phyloP scores from a whole-genome alignment of 2,888 invertebrate genomes.

The Copidosoma aretas region DNA sequence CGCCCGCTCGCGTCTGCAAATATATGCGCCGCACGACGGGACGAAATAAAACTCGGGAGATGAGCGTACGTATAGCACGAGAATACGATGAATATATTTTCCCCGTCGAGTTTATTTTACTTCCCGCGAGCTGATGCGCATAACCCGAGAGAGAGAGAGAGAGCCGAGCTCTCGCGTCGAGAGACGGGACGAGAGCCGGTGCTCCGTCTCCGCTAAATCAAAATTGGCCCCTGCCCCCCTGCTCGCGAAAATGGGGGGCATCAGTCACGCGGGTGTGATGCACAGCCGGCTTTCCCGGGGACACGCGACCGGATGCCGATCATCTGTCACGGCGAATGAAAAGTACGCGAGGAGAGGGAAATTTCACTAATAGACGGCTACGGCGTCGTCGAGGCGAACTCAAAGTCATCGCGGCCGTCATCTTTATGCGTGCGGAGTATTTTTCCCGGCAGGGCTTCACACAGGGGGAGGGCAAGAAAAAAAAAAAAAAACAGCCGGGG shows the following conservation, averaged over 20 bases:
- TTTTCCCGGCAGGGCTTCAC: slow-evolving; percentile 1
- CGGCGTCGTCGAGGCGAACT: too few relatives aligned
- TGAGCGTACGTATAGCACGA: too few relatives aligned
- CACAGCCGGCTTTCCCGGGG: neutral
- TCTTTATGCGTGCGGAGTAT: neutral
- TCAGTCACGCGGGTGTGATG: slow-evolving; percentile 16
- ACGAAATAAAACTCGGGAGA: too few relatives aligned
- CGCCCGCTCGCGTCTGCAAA: too few relatives aligned
- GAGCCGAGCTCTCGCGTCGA: neutral
- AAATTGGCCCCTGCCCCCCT: slow-evolving; percentile 12
- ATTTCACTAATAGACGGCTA: slow-evolving; percentile 18
- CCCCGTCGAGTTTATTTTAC: too few relatives aligned
- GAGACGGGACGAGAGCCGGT: neutral
- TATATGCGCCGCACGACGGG: too few relatives aligned
- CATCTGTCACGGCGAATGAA: slow-evolving; percentile 17
- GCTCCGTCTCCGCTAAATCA: slow-evolving; percentile 13
- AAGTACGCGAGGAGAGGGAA: slow-evolving; percentile 10
- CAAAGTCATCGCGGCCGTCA: slow-evolving; percentile 11
- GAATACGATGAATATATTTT: too few relatives aligned
- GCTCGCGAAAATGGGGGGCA: slow-evolving; percentile 7
- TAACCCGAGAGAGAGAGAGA: neutral
- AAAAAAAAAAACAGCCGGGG: neutral
- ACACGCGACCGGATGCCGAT: neutral
- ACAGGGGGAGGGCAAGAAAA: neutral
- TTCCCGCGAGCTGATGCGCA: neutral